Base-by-base conservation (phyloP, 64 coral and sea anemone genomes). In the Hydrozoanthus tunicans region DNA sequence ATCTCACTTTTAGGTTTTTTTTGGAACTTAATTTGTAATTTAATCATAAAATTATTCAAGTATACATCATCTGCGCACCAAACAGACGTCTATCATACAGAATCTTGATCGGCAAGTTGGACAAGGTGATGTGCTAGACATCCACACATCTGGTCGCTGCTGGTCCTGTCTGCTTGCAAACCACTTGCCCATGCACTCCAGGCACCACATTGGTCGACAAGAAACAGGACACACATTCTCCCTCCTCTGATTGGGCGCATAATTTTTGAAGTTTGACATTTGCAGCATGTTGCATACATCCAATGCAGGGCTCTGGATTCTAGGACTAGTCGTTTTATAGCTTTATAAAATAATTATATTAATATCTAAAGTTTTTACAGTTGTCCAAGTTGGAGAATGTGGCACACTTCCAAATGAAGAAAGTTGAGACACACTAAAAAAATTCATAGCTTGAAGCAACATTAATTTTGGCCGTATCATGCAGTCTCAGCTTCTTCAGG, bases 171-270 rank as follows among this genome's bases (percentile, higher is more conserved):
- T 93, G 90, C 96, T 98, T 58, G 96, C 96, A 98, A 95, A 98
- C 96, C 96, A 98, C 43, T 98, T 98, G 32, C 96, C 96, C 96
- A 98, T 98, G 70, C 96, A 98, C 72, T 98, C 93, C 43, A 98
- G 79, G 82, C 96, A 98, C 96, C 96, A 98, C 96, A 98, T 98
- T 1, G 96, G 91, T 5, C 96, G 86, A 56, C 96, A 98, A 53
- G 20, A 91, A 98, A 78, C 96, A 98, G 14, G 91, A 80, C n/a
- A 98, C 91, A 77, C 96, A 98, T n/a, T 93, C 91, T 15, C 96
- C 96, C 26, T 92, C 91, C 4, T 86, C 91, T 6, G 93, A 24
- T 69, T 70, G 26, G 11, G 93, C 92, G 86, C 96, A 98, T 15
- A 98, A 79, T 79, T 98, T 98, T 70, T 92, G 96, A 74, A 98